Conservation (phyloP, 2,888 invertebrate genomes). For the Orchesella flavescens region DNA sequence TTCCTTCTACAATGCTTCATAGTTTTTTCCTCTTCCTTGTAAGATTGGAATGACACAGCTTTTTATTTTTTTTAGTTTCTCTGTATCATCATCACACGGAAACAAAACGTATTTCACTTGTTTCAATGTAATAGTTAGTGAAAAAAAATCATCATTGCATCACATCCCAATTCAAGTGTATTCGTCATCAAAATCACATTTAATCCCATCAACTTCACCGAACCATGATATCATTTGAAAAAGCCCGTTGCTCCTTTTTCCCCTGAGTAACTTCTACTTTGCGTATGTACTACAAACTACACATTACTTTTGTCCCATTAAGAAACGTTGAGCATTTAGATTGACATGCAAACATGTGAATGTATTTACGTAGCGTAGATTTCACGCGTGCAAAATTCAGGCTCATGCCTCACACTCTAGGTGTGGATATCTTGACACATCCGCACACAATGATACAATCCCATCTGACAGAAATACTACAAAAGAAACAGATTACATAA, state of each 20-base stretch:
- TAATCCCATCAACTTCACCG: conserved; percentile 4
- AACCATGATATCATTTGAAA: background rate
- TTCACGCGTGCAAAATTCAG: background rate
- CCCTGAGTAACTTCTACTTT: too few species aligned
- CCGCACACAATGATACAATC: conserved; percentile 4
- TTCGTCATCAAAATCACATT: conserved; percentile 13
- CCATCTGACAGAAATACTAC: conserved; percentile 2
- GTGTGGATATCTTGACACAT: conserved; percentile 3
- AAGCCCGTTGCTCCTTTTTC: background rate
- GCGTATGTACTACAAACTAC: too few species aligned
- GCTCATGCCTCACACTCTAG: background rate
- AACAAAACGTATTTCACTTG: background rate
- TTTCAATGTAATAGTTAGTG: too few species aligned
- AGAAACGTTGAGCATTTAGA: too few species aligned
- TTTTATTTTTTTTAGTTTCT: background rate
- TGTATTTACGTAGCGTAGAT: background rate
- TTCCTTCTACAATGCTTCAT: background rate
- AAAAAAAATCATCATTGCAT: too few species aligned
- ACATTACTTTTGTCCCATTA: too few species aligned
- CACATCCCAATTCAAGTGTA: background rate
- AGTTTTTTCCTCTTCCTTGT: background rate
- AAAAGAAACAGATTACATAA: background rate
- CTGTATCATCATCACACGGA: background rate
- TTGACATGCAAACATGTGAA: background rate
- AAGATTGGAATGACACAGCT: conserved; percentile 9